Conservation (phyloP, 2,797 vertebrate species). For the Trematomus bernacchii region DNA sequence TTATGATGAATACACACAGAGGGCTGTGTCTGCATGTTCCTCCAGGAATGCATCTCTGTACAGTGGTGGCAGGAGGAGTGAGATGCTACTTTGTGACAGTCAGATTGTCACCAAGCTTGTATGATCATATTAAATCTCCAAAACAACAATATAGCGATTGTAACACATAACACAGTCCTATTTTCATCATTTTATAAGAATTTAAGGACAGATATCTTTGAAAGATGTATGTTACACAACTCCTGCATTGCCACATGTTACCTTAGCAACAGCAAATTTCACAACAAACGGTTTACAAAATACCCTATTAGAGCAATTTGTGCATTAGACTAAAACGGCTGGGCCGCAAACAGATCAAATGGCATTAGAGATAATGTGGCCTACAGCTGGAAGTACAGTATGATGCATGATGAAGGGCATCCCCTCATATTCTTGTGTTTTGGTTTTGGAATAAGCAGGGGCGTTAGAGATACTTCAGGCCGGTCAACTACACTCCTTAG, state of each 20-base stretch:
- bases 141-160: not conserved
- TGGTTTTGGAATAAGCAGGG: constrained; percentile 22
- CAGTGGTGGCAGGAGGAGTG: constrained; percentile 1
- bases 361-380: constrained; percentile 41
- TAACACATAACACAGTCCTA: not conserved
- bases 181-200: not conserved
- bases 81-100: constrained; percentile 4
- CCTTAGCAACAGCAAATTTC: constrained; percentile 23
- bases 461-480: not conserved
- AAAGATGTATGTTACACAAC: not conserved
- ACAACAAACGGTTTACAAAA: not conserved
- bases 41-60: constrained; percentile 35
- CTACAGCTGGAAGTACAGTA: constrained; percentile 21
- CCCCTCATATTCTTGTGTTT: constrained; percentile 28
- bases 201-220: not conserved
- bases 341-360: constrained; percentile 36
- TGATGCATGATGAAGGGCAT: constrained; percentile 37
- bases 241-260: not conserved
- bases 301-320: constrained; percentile 23
- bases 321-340: constrained; percentile 13
- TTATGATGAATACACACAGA: constrained; percentile 58
- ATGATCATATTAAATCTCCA: not conserved
- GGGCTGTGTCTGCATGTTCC: constrained; percentile 39
- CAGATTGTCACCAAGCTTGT: not conserved
- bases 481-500: constrained; percentile 1